These are phyloP conservation scores for Merluccius polli DNA, from an alignment of 2,797 vertebrate species.

Conservation along the genomic window DNA sequence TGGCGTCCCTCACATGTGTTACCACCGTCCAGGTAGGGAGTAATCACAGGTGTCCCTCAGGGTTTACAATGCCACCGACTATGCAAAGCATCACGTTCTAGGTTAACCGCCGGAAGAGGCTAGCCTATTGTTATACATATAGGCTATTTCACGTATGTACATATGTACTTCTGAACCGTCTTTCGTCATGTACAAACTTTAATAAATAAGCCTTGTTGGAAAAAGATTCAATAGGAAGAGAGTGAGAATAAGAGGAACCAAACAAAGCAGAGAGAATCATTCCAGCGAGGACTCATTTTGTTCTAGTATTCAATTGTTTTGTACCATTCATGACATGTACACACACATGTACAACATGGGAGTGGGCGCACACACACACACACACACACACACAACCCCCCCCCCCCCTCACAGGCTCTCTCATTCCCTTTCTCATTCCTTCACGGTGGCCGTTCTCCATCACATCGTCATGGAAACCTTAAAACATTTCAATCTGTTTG, in stretches of 20 bases:
- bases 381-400: slow-evolving; percentile 18
- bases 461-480: slow-evolving; percentile 65
- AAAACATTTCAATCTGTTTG: slow-evolving; percentile 73
- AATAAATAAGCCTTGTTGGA: no score
- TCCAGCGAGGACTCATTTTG: slow-evolving; percentile 41
- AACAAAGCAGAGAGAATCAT: slow-evolving; percentile 21
- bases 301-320: slow-evolving; percentile 55
- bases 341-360: slow-evolving; percentile 6
- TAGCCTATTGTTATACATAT: background rate
- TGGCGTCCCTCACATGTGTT: slow-evolving; percentile 3
- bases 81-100: background rate
- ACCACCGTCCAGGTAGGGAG: background rate
- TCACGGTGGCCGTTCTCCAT: slow-evolving; percentile 60
- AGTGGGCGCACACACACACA: slow-evolving; percentile 4
- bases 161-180: no score
- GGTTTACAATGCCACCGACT: background rate
- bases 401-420: background rate
- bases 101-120: background rate
- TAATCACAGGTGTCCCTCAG: background rate
- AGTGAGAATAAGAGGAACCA: background rate
- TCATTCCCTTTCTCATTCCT: slow-evolving; percentile 19
- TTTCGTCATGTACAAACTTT: no score
- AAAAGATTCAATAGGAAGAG: background rate
- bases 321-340: slow-evolving; percentile 24
- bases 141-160: no score